Conservation (phyloP, 2,113 vertebrate genomes). For the Otocyon megalotis region DNA sequence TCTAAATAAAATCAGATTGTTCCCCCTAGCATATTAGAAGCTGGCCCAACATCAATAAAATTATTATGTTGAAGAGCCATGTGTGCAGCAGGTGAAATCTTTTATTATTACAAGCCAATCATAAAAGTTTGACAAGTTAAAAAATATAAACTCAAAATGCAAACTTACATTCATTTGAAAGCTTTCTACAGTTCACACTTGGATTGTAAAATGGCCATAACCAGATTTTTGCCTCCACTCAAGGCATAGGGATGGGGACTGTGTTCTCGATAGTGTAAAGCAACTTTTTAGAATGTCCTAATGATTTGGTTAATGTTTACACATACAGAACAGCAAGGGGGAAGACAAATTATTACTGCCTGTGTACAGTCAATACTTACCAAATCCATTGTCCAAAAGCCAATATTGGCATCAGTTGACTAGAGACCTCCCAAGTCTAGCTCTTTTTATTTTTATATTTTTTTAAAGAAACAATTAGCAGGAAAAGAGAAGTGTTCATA, state of each 20-base stretch:
- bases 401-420: neutral
- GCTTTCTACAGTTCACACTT: conserved; percentile 67
- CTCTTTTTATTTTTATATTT: neutral
- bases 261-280: conserved; percentile 17
- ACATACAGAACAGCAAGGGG: neutral
- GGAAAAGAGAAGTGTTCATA: neutral
- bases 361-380: neutral
- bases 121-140: conserved; percentile 74
- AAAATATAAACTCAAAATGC: conserved; percentile 75
- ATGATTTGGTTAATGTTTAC: neutral
- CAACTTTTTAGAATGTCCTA: neutral
- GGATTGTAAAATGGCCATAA: conserved; percentile 65
- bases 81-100: conserved; percentile 72
- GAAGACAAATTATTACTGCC: neutral
- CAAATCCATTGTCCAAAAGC: neutral
- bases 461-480: neutral
- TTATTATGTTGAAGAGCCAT: conserved; percentile 63
- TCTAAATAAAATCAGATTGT: conserved; percentile 60
- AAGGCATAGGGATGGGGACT: neutral
- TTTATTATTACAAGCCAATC: conserved; percentile 66
- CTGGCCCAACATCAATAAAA: conserved; percentile 57
- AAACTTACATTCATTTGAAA: conserved; percentile 70
- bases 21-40: conserved; percentile 32
- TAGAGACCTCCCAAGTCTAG: neutral
- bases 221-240: conserved; percentile 56